These are phyloP conservation scores for Limnephilus rhombicus DNA, from an alignment of 2,888 invertebrate species.

Conservation along the genomic window DNA sequence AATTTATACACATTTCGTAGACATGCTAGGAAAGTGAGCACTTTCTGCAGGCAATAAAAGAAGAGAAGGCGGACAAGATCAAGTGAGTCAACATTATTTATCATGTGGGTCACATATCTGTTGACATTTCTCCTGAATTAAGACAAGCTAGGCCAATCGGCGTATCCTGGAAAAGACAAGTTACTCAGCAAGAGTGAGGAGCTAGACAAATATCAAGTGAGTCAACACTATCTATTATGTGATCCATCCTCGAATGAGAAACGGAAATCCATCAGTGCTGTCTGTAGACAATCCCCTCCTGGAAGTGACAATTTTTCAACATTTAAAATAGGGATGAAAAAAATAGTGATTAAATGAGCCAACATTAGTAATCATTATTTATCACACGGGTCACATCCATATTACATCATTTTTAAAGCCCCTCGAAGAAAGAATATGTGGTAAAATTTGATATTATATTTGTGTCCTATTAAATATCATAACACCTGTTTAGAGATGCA, in stretches of 20 bases:
- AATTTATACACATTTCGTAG: no score
- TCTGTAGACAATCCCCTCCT: no score
- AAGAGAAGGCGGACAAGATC: conserved; percentile 72
- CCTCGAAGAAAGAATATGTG: not conserved
- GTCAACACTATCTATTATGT: conserved; percentile 62
- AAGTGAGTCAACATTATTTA: conserved; percentile 74
- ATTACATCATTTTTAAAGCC: not conserved
- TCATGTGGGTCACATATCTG: not conserved
- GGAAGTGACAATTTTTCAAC: no score
- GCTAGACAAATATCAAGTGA: conserved; percentile 86
- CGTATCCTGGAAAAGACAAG: conserved; percentile 86
- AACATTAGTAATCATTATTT: no score
- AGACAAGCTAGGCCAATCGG: conserved; percentile 88
- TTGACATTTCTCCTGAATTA: not conserved
- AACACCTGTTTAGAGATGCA: not conserved
- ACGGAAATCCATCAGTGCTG: no score
- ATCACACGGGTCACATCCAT: not conserved
- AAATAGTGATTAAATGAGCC: no score
- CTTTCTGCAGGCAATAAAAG: conserved; percentile 76
- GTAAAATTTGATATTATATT: not conserved
- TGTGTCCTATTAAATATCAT: not conserved
- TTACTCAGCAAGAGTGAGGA: conserved; percentile 89
- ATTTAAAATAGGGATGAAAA: no score
- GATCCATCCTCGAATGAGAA: not conserved
- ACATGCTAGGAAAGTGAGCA: conserved; percentile 82